phyloP scores from a whole-genome alignment of 2,888 invertebrate species.

The Pandemis heparana region DNA sequence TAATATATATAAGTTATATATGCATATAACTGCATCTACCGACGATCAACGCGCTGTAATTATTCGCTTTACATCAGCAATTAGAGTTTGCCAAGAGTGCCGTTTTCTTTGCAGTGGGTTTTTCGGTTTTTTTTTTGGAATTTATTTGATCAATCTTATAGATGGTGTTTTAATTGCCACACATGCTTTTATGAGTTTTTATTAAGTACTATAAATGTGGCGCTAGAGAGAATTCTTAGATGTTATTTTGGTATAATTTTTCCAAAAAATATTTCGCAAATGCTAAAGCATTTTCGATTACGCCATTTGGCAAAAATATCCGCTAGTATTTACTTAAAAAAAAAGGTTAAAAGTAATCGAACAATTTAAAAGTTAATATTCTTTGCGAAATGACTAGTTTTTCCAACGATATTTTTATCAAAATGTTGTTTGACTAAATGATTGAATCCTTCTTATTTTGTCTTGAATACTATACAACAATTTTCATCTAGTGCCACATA shows the following conservation, averaged over 20 bases:
- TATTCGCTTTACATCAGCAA: conserved; percentile 65
- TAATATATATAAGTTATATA: no score
- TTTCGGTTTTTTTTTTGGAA: conserved; percentile 1
- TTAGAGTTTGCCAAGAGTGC: conserved; percentile 56
- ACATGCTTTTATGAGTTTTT: conserved; percentile 15
- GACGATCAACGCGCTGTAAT: conserved; percentile 72
- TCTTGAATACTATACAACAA: no score
- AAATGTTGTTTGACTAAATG: no score
- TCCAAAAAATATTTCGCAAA: no score
- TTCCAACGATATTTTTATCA: no score
- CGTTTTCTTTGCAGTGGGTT: conserved; percentile 20
- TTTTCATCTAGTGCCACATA: not conserved
- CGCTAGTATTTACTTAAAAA: no score
- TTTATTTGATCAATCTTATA: conserved; percentile 15
- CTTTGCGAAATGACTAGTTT: no score
- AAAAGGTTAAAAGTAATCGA: no score
- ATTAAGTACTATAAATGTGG: conserved; percentile 1
- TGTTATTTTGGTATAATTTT: not conserved
- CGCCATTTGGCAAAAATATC: no score
- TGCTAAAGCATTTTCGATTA: no score
- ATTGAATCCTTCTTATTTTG: no score
- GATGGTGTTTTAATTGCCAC: not conserved
- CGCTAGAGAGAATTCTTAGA: not conserved
- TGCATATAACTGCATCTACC: conserved; percentile 72
- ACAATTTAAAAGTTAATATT: no score